These are phyloP conservation scores for Nephrotoma appendiculata DNA, from an alignment of 2,888 invertebrate species.

Conservation along the genomic window DNA sequence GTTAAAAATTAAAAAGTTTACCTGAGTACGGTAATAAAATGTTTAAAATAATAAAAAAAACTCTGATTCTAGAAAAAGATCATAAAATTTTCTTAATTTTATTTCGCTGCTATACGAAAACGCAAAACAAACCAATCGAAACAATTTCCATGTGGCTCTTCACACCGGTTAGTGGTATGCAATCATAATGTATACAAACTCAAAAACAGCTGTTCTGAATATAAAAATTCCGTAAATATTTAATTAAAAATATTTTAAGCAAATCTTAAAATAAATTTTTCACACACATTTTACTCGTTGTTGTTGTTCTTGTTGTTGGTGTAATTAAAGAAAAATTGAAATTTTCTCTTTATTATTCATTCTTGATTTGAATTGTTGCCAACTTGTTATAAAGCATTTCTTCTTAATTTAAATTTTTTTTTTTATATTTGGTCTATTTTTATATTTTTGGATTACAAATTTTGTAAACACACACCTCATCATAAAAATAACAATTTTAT, in stretches of 20 bases:
- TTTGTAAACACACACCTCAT: neutral
- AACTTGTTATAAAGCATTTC: neutral
- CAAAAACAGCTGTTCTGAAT: neutral
- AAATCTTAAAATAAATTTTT: neutral
- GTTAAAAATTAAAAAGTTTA: too few relatives aligned
- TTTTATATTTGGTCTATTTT: neutral
- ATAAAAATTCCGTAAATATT: neutral
- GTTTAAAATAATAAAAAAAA: neutral
- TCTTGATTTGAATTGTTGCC: neutral
- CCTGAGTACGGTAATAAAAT: neutral
- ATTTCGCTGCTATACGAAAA: neutral
- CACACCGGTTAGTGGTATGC: neutral
- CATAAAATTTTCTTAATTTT: too few relatives aligned
- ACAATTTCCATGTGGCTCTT: neutral
- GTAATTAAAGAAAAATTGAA: neutral
- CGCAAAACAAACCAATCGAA: neutral
- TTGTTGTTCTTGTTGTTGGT: neutral
- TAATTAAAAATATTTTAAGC: neutral
- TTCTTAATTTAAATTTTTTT: neutral
- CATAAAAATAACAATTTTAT: neutral
- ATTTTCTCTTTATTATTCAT: neutral
- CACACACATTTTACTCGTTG: neutral
- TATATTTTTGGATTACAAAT: neutral
- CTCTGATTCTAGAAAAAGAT: neutral
- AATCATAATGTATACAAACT: neutral